These are phyloP conservation scores for Shinisaurus crocodilurus DNA, from an alignment of 2,113 vertebrate genomes.

Conservation along the genomic window DNA sequence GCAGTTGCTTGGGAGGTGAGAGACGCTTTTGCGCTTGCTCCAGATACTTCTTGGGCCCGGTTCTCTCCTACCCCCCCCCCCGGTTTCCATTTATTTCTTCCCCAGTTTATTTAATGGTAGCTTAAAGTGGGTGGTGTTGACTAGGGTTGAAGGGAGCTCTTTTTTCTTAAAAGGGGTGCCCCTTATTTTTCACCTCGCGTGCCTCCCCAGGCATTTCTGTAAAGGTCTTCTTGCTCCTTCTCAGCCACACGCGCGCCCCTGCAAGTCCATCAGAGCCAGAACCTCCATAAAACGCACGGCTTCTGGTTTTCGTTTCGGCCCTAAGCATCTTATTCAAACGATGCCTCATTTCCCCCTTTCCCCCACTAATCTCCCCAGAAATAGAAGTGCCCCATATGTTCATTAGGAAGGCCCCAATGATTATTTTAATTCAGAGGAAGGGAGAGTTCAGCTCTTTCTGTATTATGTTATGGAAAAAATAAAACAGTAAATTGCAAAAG, in stretches of 20 bases:
- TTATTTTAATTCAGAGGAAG: too few species aligned
- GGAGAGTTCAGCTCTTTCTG: too few species aligned
- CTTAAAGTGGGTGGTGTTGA: background rate
- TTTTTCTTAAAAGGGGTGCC: background rate
- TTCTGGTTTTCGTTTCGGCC: background rate
- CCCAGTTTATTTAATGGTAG: background rate
- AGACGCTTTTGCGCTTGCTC: background rate
- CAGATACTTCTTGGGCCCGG: background rate
- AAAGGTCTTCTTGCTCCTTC: background rate
- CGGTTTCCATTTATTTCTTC: background rate
- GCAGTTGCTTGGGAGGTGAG: conserved; percentile 1
- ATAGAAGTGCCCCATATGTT: background rate
- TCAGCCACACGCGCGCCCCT: background rate
- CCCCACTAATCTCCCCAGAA: background rate
- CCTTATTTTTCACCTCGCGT: background rate
- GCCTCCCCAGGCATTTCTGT: background rate
- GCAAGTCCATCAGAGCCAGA: background rate
- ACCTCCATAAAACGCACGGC: background rate
- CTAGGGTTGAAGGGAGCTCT: background rate
- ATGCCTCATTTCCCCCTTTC: too few species aligned
- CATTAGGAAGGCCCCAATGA: background rate
- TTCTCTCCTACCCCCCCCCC: background rate
- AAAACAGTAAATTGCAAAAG: too few species aligned
- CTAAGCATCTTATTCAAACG: background rate
- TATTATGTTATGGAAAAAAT: too few species aligned